Conservation (phyloP, 2,797 vertebrate species). For the Limosa lapponica region DNA sequence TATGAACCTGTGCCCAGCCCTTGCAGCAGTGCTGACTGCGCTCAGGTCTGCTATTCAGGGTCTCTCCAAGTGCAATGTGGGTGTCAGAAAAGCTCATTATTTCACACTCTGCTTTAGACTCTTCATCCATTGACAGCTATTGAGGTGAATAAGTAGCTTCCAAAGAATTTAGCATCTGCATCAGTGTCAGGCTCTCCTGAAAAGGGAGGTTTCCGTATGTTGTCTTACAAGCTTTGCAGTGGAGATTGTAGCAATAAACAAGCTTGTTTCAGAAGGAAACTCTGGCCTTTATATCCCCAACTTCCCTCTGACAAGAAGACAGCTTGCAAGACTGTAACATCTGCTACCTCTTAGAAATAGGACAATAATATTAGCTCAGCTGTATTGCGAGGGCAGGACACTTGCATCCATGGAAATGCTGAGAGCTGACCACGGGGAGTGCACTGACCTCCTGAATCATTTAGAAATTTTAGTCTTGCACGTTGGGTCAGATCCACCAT, state of each 20-base stretch:
- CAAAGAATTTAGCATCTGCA: background rate
- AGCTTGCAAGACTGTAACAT: background rate
- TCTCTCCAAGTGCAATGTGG: background rate
- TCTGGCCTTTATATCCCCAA: background rate
- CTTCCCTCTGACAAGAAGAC: background rate
- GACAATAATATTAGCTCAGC: background rate
- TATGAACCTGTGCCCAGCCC: fast-evolving
- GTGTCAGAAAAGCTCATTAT: background rate
- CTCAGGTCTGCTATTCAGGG: background rate
- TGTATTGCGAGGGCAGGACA: background rate
- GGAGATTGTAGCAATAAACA: background rate
- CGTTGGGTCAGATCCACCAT: background rate
- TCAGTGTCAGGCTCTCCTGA: background rate
- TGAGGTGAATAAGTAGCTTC: background rate
- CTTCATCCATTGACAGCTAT: background rate
- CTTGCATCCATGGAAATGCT: background rate
- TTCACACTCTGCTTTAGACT: background rate
- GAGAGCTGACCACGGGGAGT: background rate
- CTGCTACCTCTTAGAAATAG: background rate
- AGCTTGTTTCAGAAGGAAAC: background rate
- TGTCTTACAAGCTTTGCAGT: background rate
- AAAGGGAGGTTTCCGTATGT: background rate
- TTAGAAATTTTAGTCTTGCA: background rate
- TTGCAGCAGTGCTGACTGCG: fast-evolving
- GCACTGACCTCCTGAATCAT: background rate